Evolutionary conservation across 2,113 vertebrate genomes (phyloP).

Genomic region (Rousettus leschenaultii): DNA sequence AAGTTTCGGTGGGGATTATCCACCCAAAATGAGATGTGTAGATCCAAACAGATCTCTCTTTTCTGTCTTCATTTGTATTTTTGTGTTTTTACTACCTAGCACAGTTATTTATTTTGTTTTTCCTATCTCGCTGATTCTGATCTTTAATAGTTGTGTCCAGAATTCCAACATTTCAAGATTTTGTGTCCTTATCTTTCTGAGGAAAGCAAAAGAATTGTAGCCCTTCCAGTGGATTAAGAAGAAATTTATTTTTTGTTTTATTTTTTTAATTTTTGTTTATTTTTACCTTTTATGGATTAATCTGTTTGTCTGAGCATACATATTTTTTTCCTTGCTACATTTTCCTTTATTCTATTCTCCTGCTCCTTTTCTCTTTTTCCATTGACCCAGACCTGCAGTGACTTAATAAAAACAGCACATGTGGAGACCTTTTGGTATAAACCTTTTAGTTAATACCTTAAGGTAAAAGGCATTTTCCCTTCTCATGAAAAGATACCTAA

Average conservation of each 20-base stretch:
- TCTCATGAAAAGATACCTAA: neutral
- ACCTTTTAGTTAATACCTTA: neutral
- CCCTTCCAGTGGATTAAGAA: neutral
- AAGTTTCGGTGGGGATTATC: neutral
- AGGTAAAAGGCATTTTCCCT: neutral
- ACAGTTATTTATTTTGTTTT: neutral
- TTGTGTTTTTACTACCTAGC: neutral
- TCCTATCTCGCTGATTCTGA: neutral
- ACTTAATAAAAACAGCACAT: neutral
- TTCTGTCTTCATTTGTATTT: neutral
- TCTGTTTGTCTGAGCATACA: neutral
- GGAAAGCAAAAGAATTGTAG: neutral
- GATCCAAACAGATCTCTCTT: neutral
- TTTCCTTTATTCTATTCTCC: neutral
- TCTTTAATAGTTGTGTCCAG: neutral
- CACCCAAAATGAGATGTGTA: neutral
- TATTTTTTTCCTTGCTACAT: neutral
- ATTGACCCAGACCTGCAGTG: neutral
- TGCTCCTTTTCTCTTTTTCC: neutral
- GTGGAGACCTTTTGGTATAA: neutral
- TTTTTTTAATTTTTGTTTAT: neutral
- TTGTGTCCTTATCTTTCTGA: neutral
- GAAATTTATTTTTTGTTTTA: neutral
- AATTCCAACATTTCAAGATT: neutral
- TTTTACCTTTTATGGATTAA: neutral